Conservation (phyloP, 92 coral and sea anemone genomes). For the Porites cylindrica region DNA sequence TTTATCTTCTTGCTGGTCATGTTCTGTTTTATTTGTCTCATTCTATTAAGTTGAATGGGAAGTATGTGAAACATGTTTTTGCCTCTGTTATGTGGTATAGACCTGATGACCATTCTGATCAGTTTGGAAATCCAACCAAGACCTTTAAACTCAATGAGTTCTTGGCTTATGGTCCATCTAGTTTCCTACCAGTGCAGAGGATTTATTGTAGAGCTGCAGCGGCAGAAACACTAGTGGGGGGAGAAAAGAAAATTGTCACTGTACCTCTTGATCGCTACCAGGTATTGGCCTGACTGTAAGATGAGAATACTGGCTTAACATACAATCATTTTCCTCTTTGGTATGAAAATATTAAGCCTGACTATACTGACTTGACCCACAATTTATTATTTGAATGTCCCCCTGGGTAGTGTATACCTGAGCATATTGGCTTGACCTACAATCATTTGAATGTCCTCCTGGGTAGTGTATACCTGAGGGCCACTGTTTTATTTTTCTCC, state of each 20-base stretch:
- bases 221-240: slow-evolving; percentile 46
- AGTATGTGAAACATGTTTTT: slow-evolving; percentile 26
- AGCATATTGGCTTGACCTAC: too few species aligned
- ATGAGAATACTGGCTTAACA: too few species aligned
- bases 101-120: slow-evolving; percentile 42
- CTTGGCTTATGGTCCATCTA: slow-evolving; percentile 61
- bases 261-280: slow-evolving; percentile 17
- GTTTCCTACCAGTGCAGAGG: slow-evolving; percentile 72
- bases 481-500: too few species aligned
- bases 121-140: slow-evolving; percentile 62
- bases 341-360: too few species aligned
- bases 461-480: too few species aligned
- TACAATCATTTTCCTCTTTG: too few species aligned
- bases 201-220: slow-evolving; percentile 72
- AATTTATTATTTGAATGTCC: too few species aligned
- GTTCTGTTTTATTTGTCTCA: slow-evolving; percentile 62
- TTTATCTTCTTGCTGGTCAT: slow-evolving; percentile 56
- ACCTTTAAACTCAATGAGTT: slow-evolving; percentile 48
- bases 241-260: slow-evolving; percentile 25
- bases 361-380: too few species aligned
- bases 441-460: too few species aligned
- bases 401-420: too few species aligned
- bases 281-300: neutral
- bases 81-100: slow-evolving; percentile 64
- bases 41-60: slow-evolving; percentile 23